A percentile compares a stretch with the other conserved stretches of the same genome.
These are phyloP conservation scores for Branchellion lobata DNA, from an alignment of 2,888 invertebrate genomes.

Conservation along the genomic window DNA sequence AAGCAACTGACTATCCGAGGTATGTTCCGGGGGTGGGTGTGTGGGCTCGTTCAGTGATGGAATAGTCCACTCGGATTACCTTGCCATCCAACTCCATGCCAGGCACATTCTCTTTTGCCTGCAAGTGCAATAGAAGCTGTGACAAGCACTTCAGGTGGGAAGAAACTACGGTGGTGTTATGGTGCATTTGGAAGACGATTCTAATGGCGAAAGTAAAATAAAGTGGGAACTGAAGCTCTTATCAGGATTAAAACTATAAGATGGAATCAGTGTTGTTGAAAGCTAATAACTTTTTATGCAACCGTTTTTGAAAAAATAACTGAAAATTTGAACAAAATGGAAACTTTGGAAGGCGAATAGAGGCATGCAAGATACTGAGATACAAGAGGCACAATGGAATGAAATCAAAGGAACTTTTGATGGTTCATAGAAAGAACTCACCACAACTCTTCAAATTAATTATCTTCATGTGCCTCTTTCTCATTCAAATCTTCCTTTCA, in stretches of 20 bases:
- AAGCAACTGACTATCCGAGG: constrained; percentile 75
- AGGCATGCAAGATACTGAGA: not conserved
- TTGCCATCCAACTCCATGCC: constrained; percentile 93
- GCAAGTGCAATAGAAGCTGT: constrained; percentile 5
- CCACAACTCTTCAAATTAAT: not conserved
- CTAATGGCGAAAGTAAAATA: not conserved
- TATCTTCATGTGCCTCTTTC: not conserved
- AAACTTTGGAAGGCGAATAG: not conserved
- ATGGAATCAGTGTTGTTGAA: too few relatives aligned
- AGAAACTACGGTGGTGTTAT: too few relatives aligned
- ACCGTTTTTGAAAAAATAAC: not conserved
- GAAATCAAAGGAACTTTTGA: too few relatives aligned
- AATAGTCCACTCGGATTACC: constrained; percentile 89
- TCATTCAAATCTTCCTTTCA: not conserved
- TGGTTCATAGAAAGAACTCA: not conserved
- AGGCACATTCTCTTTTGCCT: constrained; percentile 86
- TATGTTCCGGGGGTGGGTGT: constrained; percentile 96
- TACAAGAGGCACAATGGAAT: too few relatives aligned
- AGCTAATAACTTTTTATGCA: too few relatives aligned
- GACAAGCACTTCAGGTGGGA: too few relatives aligned
- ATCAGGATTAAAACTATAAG: too few relatives aligned
- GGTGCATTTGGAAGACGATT: not conserved
- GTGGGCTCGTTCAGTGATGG: constrained; percentile 91
- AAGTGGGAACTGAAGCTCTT: too few relatives aligned
- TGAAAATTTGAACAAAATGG: not conserved